Evolutionary conservation across 2,888 invertebrate species (phyloP).

Genomic region (Fragum sueziense): DNA sequence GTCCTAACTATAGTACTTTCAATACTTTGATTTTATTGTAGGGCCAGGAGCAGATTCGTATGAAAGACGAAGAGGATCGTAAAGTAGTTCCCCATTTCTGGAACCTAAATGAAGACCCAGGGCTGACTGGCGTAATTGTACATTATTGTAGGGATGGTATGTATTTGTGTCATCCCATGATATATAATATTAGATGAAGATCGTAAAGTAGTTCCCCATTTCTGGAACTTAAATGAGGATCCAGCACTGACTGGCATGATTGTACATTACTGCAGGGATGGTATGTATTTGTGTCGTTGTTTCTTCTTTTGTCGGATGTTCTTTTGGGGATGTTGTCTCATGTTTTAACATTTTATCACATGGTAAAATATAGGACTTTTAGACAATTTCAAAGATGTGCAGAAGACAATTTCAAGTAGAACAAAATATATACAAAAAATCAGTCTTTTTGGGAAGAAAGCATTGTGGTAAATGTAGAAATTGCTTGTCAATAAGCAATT

Average conservation of each 20-base stretch:
- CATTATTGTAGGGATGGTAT: slow-evolving; percentile 69
- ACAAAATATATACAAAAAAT: too few relatives aligned
- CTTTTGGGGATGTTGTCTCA: too few relatives aligned
- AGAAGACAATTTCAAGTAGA: too few relatives aligned
- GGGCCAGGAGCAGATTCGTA: slow-evolving; percentile 23
- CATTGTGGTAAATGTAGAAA: too few relatives aligned
- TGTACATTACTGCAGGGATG: slow-evolving; percentile 71
- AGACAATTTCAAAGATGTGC: too few relatives aligned
- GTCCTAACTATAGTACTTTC: too few relatives aligned
- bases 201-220: slow-evolving; percentile 76
- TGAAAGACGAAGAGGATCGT: slow-evolving; percentile 71
- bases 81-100: slow-evolving; percentile 79
- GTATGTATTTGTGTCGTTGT: neutral
- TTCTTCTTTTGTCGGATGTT: too few relatives aligned
- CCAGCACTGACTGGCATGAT: slow-evolving; percentile 78
- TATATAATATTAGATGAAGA: slow-evolving; percentile 70
- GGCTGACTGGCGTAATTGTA: slow-evolving; percentile 77
- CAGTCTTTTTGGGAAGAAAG: too few relatives aligned
- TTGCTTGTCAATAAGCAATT: too few relatives aligned
- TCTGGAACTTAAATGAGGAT: slow-evolving; percentile 81
- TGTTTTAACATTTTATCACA: too few relatives aligned
- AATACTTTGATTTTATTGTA: too few relatives aligned
- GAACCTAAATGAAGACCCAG: slow-evolving; percentile 80
- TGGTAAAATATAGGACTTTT: too few relatives aligned
- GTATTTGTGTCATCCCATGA: neutral